These are phyloP conservation scores for Stenotaenia linearis DNA, from an alignment of 2,888 invertebrate species.

Conservation along the genomic window DNA sequence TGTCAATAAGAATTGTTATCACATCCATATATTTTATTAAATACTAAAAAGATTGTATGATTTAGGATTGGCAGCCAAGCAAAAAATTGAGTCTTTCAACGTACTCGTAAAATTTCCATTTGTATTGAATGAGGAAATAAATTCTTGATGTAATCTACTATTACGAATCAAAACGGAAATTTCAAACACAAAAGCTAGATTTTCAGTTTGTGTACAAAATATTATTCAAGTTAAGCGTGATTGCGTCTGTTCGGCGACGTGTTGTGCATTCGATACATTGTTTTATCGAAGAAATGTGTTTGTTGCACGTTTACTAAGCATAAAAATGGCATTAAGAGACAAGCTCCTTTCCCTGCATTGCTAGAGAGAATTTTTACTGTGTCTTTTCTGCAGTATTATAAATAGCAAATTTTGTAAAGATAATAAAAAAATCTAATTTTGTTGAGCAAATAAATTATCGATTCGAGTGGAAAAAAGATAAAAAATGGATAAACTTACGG, in stretches of 20 bases:
- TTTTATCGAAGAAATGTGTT: neutral
- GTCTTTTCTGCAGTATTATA: neutral
- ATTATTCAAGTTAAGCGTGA: neutral
- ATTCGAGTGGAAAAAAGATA: neutral
- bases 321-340: neutral
- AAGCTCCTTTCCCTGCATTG: neutral
- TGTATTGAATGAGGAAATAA: neutral
- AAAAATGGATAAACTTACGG: neutral
- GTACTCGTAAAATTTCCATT: neutral
- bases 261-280: neutral
- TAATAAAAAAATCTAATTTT: neutral
- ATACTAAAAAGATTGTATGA: neutral
- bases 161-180: neutral
- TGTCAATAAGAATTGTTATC: neutral
- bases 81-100: neutral
- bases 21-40: neutral
- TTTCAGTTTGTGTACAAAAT: neutral
- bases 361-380: neutral
- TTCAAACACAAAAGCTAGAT: neutral
- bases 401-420: neutral
- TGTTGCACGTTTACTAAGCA: neutral
- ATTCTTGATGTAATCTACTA: neutral
- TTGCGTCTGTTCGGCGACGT: neutral
- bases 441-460: neutral
- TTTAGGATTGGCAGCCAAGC: neutral